Evolutionary conservation across 92 coral and sea anemone species (phyloP), one percentile per base, ranked within the genome.

Genomic region (Heliopora coerulea): DNA sequence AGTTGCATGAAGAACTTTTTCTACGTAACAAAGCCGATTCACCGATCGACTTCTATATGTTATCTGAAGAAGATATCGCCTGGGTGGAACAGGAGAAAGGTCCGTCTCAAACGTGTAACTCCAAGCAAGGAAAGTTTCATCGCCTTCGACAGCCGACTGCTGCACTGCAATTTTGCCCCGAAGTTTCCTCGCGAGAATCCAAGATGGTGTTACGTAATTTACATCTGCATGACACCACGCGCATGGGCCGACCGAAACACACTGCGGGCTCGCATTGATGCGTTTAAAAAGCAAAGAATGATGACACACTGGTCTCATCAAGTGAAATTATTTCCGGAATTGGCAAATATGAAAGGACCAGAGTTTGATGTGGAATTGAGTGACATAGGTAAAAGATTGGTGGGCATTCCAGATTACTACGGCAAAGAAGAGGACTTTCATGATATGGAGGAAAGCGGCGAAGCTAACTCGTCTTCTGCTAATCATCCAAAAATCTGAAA

Each of bases 281-380:
- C 76, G n/a, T 69, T 50, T 21, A 52, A 57, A 13, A 34, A 69
- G 56, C 76, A 69, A 40, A 28, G 63, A 32, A 69, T 69, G 76
- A 69, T 62, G 54, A 69, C 76, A 37, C 76, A 69, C 40, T 69
- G 76, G 76, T 62, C 62, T 20, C 76, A 69, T 52, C 76, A 69
- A 20, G 19, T 69, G n/a, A 62, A 62, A 0, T 34, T 69, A 15
- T 69, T 69, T 69, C 76, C 76, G 6, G 76, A 69, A 32, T 62
- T 50, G 1, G 48, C 27, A 0, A 49, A 52, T 50, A 29, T 57
- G n/a, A 33, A 20, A 26, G 37, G 50, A 0, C 63, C 76, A 18
- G 18, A 29, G 54, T 20, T 28, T 30, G 49, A 69, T 3, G 26
- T 69, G 37, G 76, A 69, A 15, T 32, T 69, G 39, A 39, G 62